phyloP scores from a whole-genome alignment of 2,888 invertebrate species.

The Chrysina gloriosa region DNA sequence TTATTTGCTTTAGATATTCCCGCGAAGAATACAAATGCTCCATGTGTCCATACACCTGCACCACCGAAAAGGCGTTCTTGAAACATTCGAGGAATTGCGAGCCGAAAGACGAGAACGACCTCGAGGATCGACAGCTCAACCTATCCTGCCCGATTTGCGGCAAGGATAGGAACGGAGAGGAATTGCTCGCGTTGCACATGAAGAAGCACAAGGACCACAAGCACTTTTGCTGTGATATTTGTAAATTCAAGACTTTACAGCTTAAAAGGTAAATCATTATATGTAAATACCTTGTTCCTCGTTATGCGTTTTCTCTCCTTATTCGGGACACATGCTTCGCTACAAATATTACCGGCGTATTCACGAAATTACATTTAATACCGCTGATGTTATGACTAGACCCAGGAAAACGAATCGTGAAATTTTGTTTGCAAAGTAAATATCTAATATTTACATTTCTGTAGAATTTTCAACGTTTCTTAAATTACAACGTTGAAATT shows the following conservation, averaged over 20 bases:
- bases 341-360: no score
- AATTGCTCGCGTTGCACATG: constrained; percentile 52
- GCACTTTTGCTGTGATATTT: constrained; percentile 54
- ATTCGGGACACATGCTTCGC: no score
- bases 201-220: constrained; percentile 50
- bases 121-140: constrained; percentile 44
- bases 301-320: no score
- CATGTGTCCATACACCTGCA: constrained; percentile 69
- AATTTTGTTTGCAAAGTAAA: no score
- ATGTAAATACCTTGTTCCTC: background rate
- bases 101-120: constrained; percentile 54
- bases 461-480: no score
- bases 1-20: constrained; percentile 62
- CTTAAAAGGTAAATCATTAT: no score
- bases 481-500: no score
- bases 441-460: no score
- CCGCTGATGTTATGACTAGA: no score
- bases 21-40: constrained; percentile 69
- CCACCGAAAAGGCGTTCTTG: constrained; percentile 69
- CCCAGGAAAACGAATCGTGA: no score
- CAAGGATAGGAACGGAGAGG: constrained; percentile 67
- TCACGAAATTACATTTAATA: no score
- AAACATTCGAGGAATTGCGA: constrained; percentile 66
- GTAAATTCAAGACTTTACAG: constrained; percentile 68
- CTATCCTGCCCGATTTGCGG: constrained; percentile 70